Evolutionary conservation across 2,797 vertebrate species (phyloP).

Genomic region (Bothrops alternatus): DNA sequence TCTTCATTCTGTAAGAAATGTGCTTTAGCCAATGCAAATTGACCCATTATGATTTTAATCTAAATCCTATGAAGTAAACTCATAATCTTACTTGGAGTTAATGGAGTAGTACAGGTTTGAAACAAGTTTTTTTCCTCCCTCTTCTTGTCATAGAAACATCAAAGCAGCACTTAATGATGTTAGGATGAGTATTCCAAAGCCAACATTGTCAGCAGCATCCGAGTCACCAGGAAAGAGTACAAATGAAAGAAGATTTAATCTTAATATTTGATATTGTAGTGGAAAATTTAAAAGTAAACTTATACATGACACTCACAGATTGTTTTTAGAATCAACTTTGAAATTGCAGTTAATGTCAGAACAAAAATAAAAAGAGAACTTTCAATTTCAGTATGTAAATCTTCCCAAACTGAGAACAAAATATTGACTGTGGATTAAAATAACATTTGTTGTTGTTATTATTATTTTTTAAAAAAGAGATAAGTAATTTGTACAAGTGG

Average conservation of each 20-base stretch:
- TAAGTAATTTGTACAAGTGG: neutral
- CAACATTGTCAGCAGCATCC: neutral
- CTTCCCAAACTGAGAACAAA: neutral
- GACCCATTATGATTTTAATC: neutral
- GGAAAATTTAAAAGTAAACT: neutral
- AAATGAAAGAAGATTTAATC: no score
- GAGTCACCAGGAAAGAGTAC: neutral
- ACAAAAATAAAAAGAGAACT: neutral
- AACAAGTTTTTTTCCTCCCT: neutral
- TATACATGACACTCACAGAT: neutral
- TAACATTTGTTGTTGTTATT: neutral
- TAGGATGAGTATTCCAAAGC: neutral
- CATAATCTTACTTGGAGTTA: neutral
- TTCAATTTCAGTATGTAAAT: neutral
- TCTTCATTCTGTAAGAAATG: neutral
- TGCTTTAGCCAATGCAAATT: neutral
- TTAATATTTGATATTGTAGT: neutral
- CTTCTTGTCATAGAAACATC: neutral
- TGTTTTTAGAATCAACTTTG: neutral
- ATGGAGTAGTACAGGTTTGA: neutral
- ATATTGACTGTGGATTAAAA: neutral
- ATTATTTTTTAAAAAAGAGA: neutral
- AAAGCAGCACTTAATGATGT: neutral
- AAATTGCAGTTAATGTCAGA: neutral
- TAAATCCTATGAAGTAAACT: neutral